Conservation (phyloP, 2,797 vertebrate genomes). For the Melanotaenia pygmaea region DNA sequence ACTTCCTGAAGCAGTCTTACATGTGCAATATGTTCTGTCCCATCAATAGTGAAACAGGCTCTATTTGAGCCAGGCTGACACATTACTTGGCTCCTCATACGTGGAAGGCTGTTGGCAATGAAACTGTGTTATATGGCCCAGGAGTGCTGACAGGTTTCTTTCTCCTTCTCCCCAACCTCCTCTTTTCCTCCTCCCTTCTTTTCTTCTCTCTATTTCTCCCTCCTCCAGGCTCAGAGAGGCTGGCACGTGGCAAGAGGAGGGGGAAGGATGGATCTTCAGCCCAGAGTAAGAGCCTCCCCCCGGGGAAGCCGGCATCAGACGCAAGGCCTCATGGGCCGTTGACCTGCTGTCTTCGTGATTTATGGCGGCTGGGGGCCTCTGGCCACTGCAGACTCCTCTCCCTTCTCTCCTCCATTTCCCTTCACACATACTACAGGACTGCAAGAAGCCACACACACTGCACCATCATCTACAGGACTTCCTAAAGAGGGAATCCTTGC, state of each 20-base stretch:
- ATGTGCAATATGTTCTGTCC: conserved; percentile 58
- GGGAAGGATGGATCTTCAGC: conserved; percentile 78
- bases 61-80: conserved; percentile 69
- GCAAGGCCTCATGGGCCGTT: conserved; percentile 77
- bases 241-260: conserved; percentile 65
- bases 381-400: conserved; percentile 78
- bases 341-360: conserved; percentile 82
- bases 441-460: conserved; percentile 61
- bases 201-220: conserved; percentile 60
- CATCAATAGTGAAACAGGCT: conserved; percentile 61
- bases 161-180: conserved; percentile 51
- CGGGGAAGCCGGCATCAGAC: conserved; percentile 75
- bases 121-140: conserved; percentile 79
- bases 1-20: conserved; percentile 47
- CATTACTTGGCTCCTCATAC: conserved; percentile 74
- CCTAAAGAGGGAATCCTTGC: conserved; percentile 54
- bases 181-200: conserved; percentile 34
- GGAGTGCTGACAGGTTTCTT: conserved; percentile 83
- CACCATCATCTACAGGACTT: conserved; percentile 43
- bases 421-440: conserved; percentile 54
- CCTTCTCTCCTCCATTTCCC: conserved; percentile 59
- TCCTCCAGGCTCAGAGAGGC: conserved; percentile 68
- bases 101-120: conserved; percentile 68
- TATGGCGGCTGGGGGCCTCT: conserved; percentile 77
- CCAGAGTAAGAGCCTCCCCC: conserved; percentile 75